Evolutionary conservation across 2,797 vertebrate species (phyloP), one percentile per base, ranked within the genome.

Genomic region (Champsocephalus esox): DNA sequence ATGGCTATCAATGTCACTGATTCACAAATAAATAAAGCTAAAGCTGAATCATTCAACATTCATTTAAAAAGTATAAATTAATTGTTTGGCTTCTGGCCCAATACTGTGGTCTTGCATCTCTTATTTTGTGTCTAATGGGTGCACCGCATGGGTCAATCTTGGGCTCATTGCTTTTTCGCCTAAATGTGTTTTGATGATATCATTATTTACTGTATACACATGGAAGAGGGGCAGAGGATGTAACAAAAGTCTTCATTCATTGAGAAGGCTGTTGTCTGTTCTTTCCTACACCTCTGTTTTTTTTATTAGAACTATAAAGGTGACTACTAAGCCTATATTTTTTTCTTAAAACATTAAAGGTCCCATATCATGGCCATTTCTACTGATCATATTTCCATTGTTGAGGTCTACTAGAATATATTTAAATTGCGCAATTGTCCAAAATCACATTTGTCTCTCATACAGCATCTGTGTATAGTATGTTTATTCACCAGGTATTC

Each of bases 141-240:
- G 32, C 9, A n/a, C 16, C 6, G 5, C 69, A 50, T 3, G 14
- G 62, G 4, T 45, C n/a, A 56, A 10, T n/a, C 44, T 1, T 7
- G 6, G 64, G 45, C 58, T 60, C 48, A 58, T 34, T 43, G 50
- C 16, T 32, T 48, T 61, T 74, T 46, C 2, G 12, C 45, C 19
- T 43, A 51, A 28, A 60, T 46, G 41, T 66, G 56, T 45, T 52
- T 12, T 19, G 41, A 44, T 57, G 46, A 73, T 55, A 51, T 0
- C 12, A 6, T 32, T 51, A 46, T 61, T 79, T 68, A 68, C 56
- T 63, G 21, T 55, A 19, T 3, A 54, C 64, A 62, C 28, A 12
- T 19, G 4, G 46, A 64, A 13, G 46, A 73, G 24, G 21, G 50
- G 50, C 41, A 58, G 51, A 50, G 54, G 48, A 58, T 61, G 55